phyloP scores from a whole-genome alignment of 2,797 vertebrate species.

The Octomys mimax region DNA sequence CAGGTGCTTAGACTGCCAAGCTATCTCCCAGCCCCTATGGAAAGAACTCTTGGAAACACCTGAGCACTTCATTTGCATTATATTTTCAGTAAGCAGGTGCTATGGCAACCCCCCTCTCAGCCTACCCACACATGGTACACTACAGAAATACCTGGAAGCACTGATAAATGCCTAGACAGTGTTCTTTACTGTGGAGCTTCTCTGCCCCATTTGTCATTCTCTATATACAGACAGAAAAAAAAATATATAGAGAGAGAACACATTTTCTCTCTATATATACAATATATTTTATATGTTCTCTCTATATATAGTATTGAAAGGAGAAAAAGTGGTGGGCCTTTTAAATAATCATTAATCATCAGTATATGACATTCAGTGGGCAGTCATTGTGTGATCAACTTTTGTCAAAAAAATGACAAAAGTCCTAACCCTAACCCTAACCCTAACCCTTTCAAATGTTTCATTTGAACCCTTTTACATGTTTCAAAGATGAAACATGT shows the following conservation, averaged over 20 bases:
- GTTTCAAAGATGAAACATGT: slow-evolving; percentile 13
- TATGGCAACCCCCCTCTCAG: neutral
- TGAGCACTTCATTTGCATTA: neutral
- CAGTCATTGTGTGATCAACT: neutral
- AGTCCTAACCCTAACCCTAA: too few relatives aligned
- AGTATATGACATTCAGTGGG: neutral
- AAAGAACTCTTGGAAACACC: neutral
- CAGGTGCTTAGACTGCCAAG: too few relatives aligned
- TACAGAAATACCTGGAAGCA: neutral
- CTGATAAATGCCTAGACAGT: neutral
- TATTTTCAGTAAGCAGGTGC: neutral
- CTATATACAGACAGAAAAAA: too few relatives aligned
- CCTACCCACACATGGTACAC: too few relatives aligned
- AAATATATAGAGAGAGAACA: too few relatives aligned
- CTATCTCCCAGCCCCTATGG: neutral
- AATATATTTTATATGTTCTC: too few relatives aligned
- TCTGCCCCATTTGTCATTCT: neutral
- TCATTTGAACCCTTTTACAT: too few relatives aligned
- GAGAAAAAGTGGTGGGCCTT: neutral
- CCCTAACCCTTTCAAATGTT: too few relatives aligned
- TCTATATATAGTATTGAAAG: neutral
- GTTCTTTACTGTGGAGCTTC: neutral
- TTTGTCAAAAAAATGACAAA: neutral
- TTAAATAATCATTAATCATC: neutral
- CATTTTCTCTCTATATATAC: too few relatives aligned